Evolutionary conservation across 2,113 vertebrate species (phyloP).

Genomic region (Xyliphius kryptos): DNA sequence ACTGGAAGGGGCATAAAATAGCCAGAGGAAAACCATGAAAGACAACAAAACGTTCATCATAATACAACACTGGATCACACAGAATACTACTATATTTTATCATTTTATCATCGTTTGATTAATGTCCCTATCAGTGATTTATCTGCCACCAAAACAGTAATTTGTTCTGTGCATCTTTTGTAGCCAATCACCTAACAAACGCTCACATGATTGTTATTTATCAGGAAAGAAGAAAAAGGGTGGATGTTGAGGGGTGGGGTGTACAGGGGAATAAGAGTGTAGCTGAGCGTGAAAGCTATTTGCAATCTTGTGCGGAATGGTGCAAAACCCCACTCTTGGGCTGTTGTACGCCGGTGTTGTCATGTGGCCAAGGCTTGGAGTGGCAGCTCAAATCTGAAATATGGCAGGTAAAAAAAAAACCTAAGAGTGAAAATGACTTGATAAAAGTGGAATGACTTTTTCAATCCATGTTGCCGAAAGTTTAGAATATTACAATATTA

Average conservation of each 20-base stretch:
- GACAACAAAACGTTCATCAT: conserved; percentile 38
- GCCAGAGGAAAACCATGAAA: conserved; percentile 20
- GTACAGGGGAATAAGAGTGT: no score
- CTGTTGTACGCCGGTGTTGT: conserved; percentile 46
- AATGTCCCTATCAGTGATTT: conserved; percentile 12
- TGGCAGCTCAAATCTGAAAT: conserved; percentile 46
- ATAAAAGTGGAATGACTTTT: conserved; percentile 59
- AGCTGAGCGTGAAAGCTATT: conserved; percentile 48
- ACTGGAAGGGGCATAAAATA: conserved; percentile 18
- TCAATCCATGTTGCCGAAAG: conserved; percentile 55
- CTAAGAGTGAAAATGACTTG: conserved; percentile 59
- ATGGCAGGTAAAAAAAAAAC: conserved; percentile 21
- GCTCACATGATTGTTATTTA: conserved; percentile 51
- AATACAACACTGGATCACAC: conserved; percentile 25
- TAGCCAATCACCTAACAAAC: conserved; percentile 43
- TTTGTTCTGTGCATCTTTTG: conserved; percentile 37
- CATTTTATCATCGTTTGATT: conserved; percentile 34
- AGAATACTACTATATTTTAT: conserved; percentile 28
- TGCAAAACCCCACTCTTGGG: conserved; percentile 43
- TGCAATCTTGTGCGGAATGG: conserved; percentile 49
- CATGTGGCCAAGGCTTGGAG: conserved; percentile 33
- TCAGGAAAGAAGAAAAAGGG: conserved; percentile 40
- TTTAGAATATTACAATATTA: no score
- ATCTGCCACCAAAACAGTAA: conserved; percentile 19
- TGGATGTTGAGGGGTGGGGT: no score